Evolutionary conservation across 1,140 invertebrate species (phyloP).

Genomic region (Arion vulgaris): DNA sequence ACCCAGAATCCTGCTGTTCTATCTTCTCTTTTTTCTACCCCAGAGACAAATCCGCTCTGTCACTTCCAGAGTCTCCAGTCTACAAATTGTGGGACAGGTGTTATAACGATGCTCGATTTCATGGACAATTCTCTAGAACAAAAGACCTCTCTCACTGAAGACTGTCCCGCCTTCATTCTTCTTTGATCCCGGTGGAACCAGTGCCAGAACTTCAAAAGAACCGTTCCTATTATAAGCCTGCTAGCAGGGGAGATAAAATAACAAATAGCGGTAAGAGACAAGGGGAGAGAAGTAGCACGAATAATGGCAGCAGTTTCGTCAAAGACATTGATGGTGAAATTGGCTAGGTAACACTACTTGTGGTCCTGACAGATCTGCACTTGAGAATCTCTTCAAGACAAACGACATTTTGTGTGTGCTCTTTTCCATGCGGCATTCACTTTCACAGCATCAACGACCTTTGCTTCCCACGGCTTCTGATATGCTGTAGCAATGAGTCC

Average conservation of each 20-base stretch:
- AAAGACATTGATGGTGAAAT: neutral
- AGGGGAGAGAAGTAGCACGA: neutral
- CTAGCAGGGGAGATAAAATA: conserved; percentile 16
- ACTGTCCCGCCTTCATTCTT: neutral
- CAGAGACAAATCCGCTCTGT: neutral
- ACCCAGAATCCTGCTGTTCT: too few relatives aligned
- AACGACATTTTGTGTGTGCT: neutral
- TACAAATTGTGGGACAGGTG: conserved; percentile 14
- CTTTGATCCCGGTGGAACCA: neutral
- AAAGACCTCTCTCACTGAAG: neutral
- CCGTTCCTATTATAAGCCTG: neutral
- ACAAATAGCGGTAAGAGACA: conserved; percentile 9
- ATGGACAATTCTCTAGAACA: neutral
- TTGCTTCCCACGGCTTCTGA: too few relatives aligned
- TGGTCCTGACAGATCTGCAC: neutral
- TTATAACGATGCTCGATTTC: neutral
- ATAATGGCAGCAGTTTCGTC: neutral
- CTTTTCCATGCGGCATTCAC: neutral
- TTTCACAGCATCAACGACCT: neutral
- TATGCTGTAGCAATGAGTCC: too few relatives aligned
- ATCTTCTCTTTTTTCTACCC: neutral
- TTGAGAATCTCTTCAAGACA: neutral
- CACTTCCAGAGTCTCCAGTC: neutral
- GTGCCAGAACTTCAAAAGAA: neutral
- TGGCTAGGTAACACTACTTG: neutral